Evolutionary conservation across 1,140 invertebrate species (phyloP).

Genomic region (Andrena cerasifolii): DNA sequence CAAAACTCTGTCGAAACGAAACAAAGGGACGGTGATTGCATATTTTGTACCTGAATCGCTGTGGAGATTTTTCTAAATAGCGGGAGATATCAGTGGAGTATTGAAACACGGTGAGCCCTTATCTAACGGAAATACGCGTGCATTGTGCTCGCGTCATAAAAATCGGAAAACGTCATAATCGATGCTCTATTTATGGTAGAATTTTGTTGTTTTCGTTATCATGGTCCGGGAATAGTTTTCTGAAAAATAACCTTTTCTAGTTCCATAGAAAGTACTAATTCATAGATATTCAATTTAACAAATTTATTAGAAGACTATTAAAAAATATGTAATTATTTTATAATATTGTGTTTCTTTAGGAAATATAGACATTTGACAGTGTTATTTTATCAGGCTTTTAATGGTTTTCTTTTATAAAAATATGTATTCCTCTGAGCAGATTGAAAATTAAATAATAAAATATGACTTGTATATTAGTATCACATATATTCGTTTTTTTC

Average conservation of each 20-base stretch:
- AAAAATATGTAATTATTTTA: no score
- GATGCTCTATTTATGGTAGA: constrained; percentile 8
- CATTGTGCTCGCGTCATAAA: constrained; percentile 4
- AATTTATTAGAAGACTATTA: no score
- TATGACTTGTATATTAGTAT: no score
- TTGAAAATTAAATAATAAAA: no score
- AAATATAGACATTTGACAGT: no score
- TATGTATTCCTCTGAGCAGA: no score
- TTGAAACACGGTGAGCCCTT: constrained; percentile 10
- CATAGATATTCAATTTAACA: no score
- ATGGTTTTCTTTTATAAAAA: no score
- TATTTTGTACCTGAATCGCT: constrained; percentile 11
- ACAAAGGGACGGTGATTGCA: neutral
- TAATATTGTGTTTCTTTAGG: no score
- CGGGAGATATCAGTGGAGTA: constrained; percentile 6
- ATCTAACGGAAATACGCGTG: neutral
- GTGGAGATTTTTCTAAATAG: constrained; percentile 11
- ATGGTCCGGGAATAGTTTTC: neutral
- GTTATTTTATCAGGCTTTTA: no score
- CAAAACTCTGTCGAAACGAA: neutral
- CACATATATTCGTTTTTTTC: no score
- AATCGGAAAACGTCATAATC: constrained; percentile 18
- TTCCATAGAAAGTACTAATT: neutral
- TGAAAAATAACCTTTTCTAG: neutral
- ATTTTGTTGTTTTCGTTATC: neutral